Evolutionary conservation across 2,888 invertebrate species (phyloP), one percentile per base, ranked within the genome.

Genomic region (Latrodectus hesperus): DNA sequence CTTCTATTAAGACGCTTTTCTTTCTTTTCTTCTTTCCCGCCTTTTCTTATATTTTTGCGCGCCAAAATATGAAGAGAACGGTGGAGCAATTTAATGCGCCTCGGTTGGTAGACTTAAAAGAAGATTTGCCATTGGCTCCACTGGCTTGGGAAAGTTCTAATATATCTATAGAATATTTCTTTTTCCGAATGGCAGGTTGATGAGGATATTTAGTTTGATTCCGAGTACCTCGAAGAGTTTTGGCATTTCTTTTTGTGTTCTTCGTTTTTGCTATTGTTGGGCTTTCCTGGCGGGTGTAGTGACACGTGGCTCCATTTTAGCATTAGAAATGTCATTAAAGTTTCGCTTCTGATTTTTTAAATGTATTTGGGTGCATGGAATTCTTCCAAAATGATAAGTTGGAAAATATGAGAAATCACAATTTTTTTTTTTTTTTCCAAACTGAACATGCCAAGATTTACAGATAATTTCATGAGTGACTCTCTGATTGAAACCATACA

Each of bases 1-100:
- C 81, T 68, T 81, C 86, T 87, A 87, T 87, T 87, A 87, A 87
- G 78, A 55, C 75, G 51, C 38, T 49, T 38, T 49, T 53, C 49
- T 16, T 53, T 52, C 38, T 74, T 81, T 74, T 51, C 38, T 22
- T 65, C 10, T 38, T 64, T 22, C 65, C 17, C n/a, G 71, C 51
- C 60, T 17, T 72, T 64, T 72, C 55, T 55, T 38, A 64, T 60
- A 76, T 67, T 77, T 77, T 77, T 49, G 77, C 67, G 78, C 67
- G 52, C 78, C 55, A 67, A 84, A 84, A 84, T 84, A 84, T 84
- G 77, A 84, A 67, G 51, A 73, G 72, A 67, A 64, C 52, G 60
- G 77, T 65, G 71, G 74, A 85, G 85, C 85, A 86, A 86, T 86
- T 80, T 86, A 86, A 86, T 86, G 85, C 85, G 70, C 17, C 22